These are phyloP conservation scores for Gasteruption jaculator DNA, from an alignment of 2,888 invertebrate genomes.

Conservation along the genomic window DNA sequence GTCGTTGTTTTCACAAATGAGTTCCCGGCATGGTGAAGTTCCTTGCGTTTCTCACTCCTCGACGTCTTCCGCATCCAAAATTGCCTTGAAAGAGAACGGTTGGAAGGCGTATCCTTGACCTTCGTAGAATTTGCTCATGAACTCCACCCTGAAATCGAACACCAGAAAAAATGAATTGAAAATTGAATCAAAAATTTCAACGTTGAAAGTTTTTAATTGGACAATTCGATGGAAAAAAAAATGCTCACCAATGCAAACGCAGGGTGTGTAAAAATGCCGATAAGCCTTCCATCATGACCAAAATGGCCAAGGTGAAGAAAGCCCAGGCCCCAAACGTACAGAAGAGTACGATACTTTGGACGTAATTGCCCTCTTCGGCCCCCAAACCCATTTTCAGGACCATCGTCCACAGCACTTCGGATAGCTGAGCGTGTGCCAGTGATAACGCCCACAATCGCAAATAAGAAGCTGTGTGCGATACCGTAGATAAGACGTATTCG, in stretches of 20 bases:
- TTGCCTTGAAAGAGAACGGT: slow-evolving; percentile 65
- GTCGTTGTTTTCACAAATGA: too few species aligned
- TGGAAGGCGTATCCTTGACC: slow-evolving; percentile 64
- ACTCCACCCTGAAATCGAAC: slow-evolving; percentile 63
- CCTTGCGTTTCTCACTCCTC: slow-evolving; percentile 35
- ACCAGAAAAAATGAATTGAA: not conserved
- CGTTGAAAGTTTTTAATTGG: not conserved
- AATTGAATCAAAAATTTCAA: not conserved
- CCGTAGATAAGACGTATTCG: slow-evolving; percentile 92
- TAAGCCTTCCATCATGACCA: slow-evolving; percentile 87
- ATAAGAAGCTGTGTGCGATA: slow-evolving; percentile 96
- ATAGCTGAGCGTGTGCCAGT: slow-evolving; percentile 87
- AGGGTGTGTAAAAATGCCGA: slow-evolving; percentile 88
- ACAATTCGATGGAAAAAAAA: not conserved
- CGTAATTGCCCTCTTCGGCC: slow-evolving; percentile 32
- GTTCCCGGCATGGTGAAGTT: too few species aligned
- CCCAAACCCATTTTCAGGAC: slow-evolving; percentile 60
- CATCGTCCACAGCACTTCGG: slow-evolving; percentile 75
- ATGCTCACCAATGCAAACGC: slow-evolving; percentile 76
- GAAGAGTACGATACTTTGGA: slow-evolving; percentile 58
- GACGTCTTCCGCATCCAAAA: slow-evolving; percentile 50
- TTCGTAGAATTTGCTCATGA: slow-evolving; percentile 71
- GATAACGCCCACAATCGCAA: slow-evolving; percentile 95
- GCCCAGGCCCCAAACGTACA: slow-evolving; percentile 74
- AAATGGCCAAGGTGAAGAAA: slow-evolving; percentile 73